Evolutionary conservation across 2,797 vertebrate genomes (phyloP), one percentile per base, ranked within the genome.

Genomic region (Synanceia verrucosa): DNA sequence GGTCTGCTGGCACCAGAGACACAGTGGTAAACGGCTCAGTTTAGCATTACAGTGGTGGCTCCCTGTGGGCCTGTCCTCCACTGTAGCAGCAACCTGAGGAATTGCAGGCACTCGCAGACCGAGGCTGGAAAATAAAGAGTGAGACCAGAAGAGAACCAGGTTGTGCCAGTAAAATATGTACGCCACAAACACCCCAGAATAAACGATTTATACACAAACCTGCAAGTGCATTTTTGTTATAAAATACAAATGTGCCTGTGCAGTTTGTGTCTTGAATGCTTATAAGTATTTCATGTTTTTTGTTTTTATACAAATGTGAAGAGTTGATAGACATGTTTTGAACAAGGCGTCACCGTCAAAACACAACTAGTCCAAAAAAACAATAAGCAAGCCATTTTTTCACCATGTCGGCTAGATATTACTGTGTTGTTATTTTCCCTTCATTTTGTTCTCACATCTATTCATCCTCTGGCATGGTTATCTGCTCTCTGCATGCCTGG

Each of bases 401-500:
- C 61, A 65, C 53, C 55, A 43, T 50, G 75, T 60, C 58, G 34
- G 55, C 53, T 62, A 65, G 74, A 81, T 68, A 77, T 65, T 68
- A 77, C 78, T 61, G 46, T 34, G 70, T 83, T 83, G 81, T 91
- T 92, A 65, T 85, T 85, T 78, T 63, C 47, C 11, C 23, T 76
- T 74, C 60, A 64, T 71, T 88, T 80, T 61, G 80, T 82, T 83
- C 70, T 87, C 79, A 82, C 82, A 72, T 82, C 76, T 79, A 79
- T 91, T 91, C 86, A 88, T 90, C 86, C 78, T 88, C 84, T 66
- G 53, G 64, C 21, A 1, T 71, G 85, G 92, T 94, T 94, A 94
- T 94, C 94, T 92, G 80, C 79, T 80, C 73, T 82, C 66, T 48
- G 69, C 94, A 94, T 88, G 92, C 90, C 90, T 91, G 85, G 73